Base-by-base conservation (phyloP, 2,888 invertebrate genomes). In the Diarsia brunnea region DNA sequence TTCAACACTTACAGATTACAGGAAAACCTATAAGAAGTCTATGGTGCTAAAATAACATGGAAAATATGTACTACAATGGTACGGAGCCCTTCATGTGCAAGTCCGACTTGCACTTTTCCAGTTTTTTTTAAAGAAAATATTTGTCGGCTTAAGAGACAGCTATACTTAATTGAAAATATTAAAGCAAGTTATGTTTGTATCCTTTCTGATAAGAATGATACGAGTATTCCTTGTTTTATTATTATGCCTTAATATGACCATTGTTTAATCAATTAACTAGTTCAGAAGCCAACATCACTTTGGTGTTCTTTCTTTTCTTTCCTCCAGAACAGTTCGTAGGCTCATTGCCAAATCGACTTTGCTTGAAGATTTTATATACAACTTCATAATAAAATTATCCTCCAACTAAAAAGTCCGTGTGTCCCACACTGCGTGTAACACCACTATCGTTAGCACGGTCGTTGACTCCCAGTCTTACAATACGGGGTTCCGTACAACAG, bases 371-470 rank as follows among this genome's bases (percentile, higher is more conserved):
- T 11, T 2, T 4, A 60, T 58, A 10, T 60, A 27, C 31, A 1
- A 31, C 4, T 60, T 4, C 19, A 31, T 10, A 31, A 58, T 27
- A 27, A 4, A 27, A 58, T 27, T 1, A 66, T 69, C 60, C n/a
- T 76, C 65, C 38, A 69, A 55, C 27, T 53, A 1, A 2, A 12
- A 19, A 43, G 55, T 61, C 75, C 43, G 82, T 85, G 71, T 84
- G 83, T 85, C 81, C 66, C 72, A n/a, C 58, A 71, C 76, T 83
- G 84, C 88, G 87, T 87, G 87, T 88, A 86, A 87, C 88, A 87
- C 85, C 81, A 87, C 91, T 89, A 89, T 92, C 91, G 90, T 91
- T 91, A 92, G 82, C 86, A 84, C 88, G 93, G 92, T 91, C 93
- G 88, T 92, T 91, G 93, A 93, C 93, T 91, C 87, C 82, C 85